Evolutionary conservation across 2,797 vertebrate genomes (phyloP).

Genomic region (Botia kubotai): DNA sequence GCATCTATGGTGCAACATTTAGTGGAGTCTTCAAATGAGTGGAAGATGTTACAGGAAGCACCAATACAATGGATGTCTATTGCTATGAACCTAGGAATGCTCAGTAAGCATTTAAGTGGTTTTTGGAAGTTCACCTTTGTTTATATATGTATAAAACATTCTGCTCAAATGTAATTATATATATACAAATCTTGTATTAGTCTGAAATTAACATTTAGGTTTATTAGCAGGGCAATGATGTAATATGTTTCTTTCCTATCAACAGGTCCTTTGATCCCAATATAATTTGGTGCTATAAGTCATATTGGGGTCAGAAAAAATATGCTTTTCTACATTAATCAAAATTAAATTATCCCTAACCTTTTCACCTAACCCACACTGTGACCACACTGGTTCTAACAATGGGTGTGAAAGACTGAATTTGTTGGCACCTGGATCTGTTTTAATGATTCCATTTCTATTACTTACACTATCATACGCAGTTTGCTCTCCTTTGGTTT

Average conservation of each 20-base stretch:
- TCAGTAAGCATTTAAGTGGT: background rate
- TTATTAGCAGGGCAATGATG: background rate
- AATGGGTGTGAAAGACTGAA: background rate
- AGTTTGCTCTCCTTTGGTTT: too few species aligned
- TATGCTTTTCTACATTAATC: background rate
- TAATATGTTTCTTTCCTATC: background rate
- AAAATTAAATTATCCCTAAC: background rate
- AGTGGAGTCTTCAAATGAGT: background rate
- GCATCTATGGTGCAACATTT: background rate
- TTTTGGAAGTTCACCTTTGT: background rate
- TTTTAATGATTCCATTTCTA: too few species aligned
- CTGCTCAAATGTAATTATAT: background rate
- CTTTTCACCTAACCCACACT: background rate
- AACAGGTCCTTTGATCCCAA: background rate
- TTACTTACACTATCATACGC: too few species aligned
- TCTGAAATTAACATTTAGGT: background rate
- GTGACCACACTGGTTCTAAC: background rate
- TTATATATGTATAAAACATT: background rate
- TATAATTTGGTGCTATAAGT: background rate
- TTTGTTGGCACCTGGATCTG: background rate
- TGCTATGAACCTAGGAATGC: background rate
- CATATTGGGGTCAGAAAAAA: background rate
- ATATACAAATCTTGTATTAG: too few species aligned
- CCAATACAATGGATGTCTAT: background rate
- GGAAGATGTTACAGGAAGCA: background rate